phyloP scores from a whole-genome alignment of 2,888 invertebrate species.

The Lamellibrachia columna region DNA sequence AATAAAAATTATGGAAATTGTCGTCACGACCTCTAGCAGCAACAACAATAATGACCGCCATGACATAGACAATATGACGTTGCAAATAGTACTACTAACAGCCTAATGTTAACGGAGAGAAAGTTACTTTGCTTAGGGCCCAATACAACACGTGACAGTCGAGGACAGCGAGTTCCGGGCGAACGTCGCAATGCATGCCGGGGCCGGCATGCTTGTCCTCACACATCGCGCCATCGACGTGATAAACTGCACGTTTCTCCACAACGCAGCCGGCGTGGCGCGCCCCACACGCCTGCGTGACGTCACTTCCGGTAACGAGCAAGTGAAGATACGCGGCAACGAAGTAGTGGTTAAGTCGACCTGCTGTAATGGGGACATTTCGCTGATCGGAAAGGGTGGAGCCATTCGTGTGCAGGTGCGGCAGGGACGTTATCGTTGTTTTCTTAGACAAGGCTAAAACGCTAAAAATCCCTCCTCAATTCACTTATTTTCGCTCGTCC shows the following conservation, averaged over 20 bases:
- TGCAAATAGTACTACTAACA: too few relatives aligned
- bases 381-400: conserved; percentile 44
- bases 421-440: not conserved
- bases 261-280: not conserved
- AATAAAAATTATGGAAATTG: too few relatives aligned
- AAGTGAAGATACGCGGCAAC: conserved; percentile 33
- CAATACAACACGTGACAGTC: conserved; percentile 28
- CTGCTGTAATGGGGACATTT: conserved; percentile 40
- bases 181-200: conserved; percentile 43
- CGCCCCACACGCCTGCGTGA: not conserved
- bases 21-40: too few relatives aligned
- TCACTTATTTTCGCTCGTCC: too few relatives aligned
- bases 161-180: conserved; percentile 27
- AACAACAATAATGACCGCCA: too few relatives aligned
- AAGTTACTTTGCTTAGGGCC: conserved; percentile 22
- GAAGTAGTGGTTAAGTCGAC: conserved; percentile 35
- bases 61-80: too few relatives aligned
- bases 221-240: conserved; percentile 16
- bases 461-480: too few relatives aligned
- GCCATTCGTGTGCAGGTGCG: conserved; percentile 37
- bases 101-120: not conserved
- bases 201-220: conserved; percentile 37
- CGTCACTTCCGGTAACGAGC: conserved; percentile 17
- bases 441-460: not conserved
- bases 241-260: not conserved